Evolutionary conservation across 2,797 vertebrate species (phyloP), one percentile per base, ranked within the genome.

Genomic region (Typhlichthys subterraneus): DNA sequence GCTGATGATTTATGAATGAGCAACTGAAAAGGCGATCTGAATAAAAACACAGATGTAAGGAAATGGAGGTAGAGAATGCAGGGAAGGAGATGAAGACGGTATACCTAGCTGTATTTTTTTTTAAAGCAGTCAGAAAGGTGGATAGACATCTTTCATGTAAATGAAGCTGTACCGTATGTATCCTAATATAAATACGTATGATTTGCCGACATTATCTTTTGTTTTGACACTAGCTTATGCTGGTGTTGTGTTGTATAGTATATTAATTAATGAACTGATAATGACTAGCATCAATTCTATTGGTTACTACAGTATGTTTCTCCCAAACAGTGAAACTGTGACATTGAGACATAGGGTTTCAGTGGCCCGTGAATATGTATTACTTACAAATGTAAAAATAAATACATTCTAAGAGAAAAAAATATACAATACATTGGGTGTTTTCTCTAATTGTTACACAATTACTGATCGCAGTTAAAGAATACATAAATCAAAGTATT

Each of bases 1-100:
- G 83, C 79, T 83, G 82, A 70, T 89, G 87, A 77, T 87, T 89
- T 85, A 89, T 90, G 85, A 88, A 89, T 89, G 82, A 88, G 84
- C 70, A 69, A 70, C 88, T 88, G 74, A 69, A 80, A 84, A 74
- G 73, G 62, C 82, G 86, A 81, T 80, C 80, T 80, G 82, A 83
- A 86, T 84, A 72, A 77, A 80, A 72, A 77, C 61, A 71, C 58
- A 63, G 1, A 61, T 48, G 31, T 5, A 12, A 45, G 53, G 33
- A 33, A 9, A 5, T 53, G 9, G 19, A 1, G 31, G 1, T 49
- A 5, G 55, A 10, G 12, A 12, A 0, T 5, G 42, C 11, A 19
- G 4, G 19, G 51, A 53, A 17, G 17, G 14, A 53, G 50, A 17
- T 17, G 12, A 19, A 31, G 52, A 29, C 1, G 52, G 4, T 23